Percentiles rank a stretch among this genome's conserved stretches.
phyloP scores from a whole-genome alignment of 2,888 invertebrate genomes.

The Hoplodrina blanda region DNA sequence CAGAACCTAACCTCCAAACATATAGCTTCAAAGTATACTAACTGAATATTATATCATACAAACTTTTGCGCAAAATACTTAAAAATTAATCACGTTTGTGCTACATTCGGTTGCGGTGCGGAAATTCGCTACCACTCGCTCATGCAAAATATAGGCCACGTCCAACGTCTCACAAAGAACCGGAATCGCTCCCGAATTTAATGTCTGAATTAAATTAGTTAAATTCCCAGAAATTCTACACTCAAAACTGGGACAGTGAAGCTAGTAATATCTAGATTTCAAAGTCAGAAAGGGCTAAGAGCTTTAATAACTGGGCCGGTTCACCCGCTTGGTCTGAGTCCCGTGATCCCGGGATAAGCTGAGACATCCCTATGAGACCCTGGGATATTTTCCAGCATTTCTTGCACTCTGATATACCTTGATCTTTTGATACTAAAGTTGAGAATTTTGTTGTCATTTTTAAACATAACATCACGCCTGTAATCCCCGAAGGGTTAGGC shows the following conservation, averaged over 20 bases:
- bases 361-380: conserved; percentile 45
- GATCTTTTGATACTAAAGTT: conserved; percentile 31
- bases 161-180: conserved; percentile 46
- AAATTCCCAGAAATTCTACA: conserved; percentile 32
- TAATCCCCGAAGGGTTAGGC: too few relatives aligned
- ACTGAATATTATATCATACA: too few relatives aligned
- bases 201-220: conserved; percentile 49
- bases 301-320: conserved; percentile 48
- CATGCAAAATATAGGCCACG: conserved; percentile 38
- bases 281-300: conserved; percentile 35
- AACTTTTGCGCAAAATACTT: conserved; percentile 2
- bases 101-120: conserved; percentile 1
- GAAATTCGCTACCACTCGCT: conserved; percentile 20
- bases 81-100: conserved; percentile 23
- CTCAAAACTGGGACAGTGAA: conserved; percentile 36
- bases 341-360: conserved; percentile 68
- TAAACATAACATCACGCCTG: too few relatives aligned
- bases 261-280: conserved; percentile 12
- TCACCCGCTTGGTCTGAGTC: conserved; percentile 27
- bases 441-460: too few relatives aligned
- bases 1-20: too few relatives aligned
- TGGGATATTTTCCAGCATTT: conserved; percentile 57
- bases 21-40: too few relatives aligned
- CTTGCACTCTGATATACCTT: conserved; percentile 24
- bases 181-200: conserved; percentile 35